Evolutionary conservation across 1,140 invertebrate species (phyloP).

Genomic region (Araneus ventricosus): DNA sequence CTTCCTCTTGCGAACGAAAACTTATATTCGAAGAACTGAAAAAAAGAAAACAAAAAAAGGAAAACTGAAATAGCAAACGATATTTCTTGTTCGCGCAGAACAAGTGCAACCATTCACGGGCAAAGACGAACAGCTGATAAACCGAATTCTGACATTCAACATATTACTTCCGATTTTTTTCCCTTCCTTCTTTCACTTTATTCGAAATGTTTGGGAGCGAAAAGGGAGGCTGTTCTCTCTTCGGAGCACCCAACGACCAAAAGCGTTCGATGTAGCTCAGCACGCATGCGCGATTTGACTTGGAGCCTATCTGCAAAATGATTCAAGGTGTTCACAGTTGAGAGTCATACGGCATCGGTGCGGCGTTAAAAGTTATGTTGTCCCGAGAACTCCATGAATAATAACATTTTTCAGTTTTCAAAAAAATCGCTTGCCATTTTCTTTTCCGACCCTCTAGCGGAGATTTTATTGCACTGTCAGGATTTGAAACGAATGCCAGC

Average conservation of each 20-base stretch:
- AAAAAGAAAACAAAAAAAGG: not conserved
- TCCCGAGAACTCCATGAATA: not conserved
- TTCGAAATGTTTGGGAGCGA: slow-evolving; percentile 10
- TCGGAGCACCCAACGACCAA: slow-evolving; percentile 56
- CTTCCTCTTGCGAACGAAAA: not conserved
- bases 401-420: not conserved
- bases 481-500: not conserved
- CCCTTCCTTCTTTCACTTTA: not conserved
- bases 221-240: not conserved
- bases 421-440: not conserved
- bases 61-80: not conserved
- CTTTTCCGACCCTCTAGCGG: not conserved
- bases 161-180: slow-evolving; percentile 27
- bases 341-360: slow-evolving; percentile 36
- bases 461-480: not conserved
- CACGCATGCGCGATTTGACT: slow-evolving; percentile 58
- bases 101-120: slow-evolving; percentile 50
- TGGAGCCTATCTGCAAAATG: slow-evolving; percentile 73
- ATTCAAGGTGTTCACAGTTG: slow-evolving; percentile 69
- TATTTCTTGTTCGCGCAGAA: not conserved
- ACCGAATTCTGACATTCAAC: slow-evolving; percentile 56
- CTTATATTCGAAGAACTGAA: not conserved
- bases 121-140: slow-evolving; percentile 63
- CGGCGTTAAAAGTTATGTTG: slow-evolving; percentile 33
- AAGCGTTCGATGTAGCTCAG: slow-evolving; percentile 65